Evolutionary conservation across 2,888 invertebrate species (phyloP), one percentile per base, ranked within the genome.

Genomic region (Isotomurus palustris): DNA sequence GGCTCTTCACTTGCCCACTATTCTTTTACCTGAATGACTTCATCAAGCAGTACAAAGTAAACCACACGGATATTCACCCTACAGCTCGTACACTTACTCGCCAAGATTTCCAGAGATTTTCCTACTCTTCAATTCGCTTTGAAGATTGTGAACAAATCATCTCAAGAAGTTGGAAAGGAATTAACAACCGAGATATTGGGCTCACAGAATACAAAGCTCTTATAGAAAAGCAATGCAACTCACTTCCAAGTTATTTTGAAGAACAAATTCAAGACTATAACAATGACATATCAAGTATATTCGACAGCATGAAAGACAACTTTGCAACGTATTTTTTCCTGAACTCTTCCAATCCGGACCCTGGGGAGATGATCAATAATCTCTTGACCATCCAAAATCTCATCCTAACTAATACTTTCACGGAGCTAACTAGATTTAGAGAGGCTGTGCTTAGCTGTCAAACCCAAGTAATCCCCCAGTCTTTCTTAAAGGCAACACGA

Each of bases 301-400:
- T 62, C 53, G 67, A 67, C n/a, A 12, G 38, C 25, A 67, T 67
- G 62, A 52, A 60, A 22, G 58, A 54, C 41, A 67, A 67, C 40
- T 64, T 64, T 36, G 47, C 53, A 5, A 38, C 53, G 2, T 36
- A 41, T 12, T 66, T 64, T 40, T 56, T 54, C 43, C 44, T 58
- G 4, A 63, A 63, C 40, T 47, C 47, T 24, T 54, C 60, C 3
- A 35, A 52, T 43, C 51, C 52, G 2, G 56, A 50, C 22, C 57
- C 57, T 22, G 64, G 62, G 10, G 60, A 60, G 38, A 54, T 58
- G 10, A 41, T 67, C n/a, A 63, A 61, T 35, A 62, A 59, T 29
- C 47, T 64, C 19, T 12, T 67, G 1, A 60, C 47, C 0, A 40
- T 67, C 1, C 67, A 67, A 50, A 47, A 58, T 4, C 55, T 64